Base-by-base conservation (phyloP, 2,888 invertebrate species). In the Trisateles emortualis region DNA sequence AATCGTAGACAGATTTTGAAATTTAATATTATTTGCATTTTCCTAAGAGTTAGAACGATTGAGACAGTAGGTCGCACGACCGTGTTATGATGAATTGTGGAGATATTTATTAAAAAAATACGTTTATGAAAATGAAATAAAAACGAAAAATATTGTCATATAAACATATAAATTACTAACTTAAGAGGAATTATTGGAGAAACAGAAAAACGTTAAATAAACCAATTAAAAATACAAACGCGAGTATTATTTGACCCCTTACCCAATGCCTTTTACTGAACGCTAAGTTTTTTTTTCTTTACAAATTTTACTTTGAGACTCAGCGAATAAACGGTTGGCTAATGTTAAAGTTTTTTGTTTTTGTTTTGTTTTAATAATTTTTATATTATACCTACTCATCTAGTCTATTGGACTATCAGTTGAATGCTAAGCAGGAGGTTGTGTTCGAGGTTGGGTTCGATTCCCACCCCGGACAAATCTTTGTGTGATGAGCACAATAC, bases 121-220 rank as follows among this genome's bases (percentile, higher is more conserved):
- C 89, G 87, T 92, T 90, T 90, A 90, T 89, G 90, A 92, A 92
- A 92, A 91, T 88, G 88, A 83, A 89, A 90, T 90, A 89, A 90
- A 90, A 91, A 89, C 86, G 88, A 92, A 89, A 90, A 90, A 90
- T 90, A 92, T 88, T 91, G 91, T 90, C 90, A 89, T 86, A 90
- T 92, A 92, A 92, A 90, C 88, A 88, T 92, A 91, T 92, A 92
- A n/a, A 92, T 92, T 92, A 90, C 84, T 90, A 90, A 90, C 84
- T 87, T 91, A 92, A 92, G 92, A 87, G 84, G 90, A 91, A 91
- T 91, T 92, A 92, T 92, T 91, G 92, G 90, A 86, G 86, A 89
- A 88, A 83, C 88, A 87, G 88, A 90, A 89, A 90, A 90, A 89
- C 90, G 92, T 91, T 92, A 90, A 92, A 92, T 92, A 92, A 92